Evolutionary conservation across 2,797 vertebrate genomes (phyloP), one percentile per base, ranked within the genome.

Genomic region (Xenentodon cancila): DNA sequence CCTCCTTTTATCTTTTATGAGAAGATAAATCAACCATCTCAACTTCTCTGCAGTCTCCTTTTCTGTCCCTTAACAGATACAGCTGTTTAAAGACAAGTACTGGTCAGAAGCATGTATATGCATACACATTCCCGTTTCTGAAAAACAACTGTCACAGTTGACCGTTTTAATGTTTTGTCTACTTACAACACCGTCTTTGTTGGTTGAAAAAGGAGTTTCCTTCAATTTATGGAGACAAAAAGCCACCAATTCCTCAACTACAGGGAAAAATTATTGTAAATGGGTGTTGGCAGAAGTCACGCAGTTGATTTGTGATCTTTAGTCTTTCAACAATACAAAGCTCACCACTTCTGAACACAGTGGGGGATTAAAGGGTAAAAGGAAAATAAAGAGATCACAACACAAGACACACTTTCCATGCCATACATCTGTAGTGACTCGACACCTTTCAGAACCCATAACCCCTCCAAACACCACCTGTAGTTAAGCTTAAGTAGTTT

Each of bases 331-430:
- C 44, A 46, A 63, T 22, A 73, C 53, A 77, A 62, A 62, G 58
- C 58, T 75, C 17, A 67, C 75, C 30, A 62, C 48, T 62, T 76
- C 57, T 18, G 50, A 16, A 73, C 77, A 83, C 81, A 80, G 66
- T 73, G 69, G 59, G 44, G 56, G 61, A 60, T 81, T 75, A 79
- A 84, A 76, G 69, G 69, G 62, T 59, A 18, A n/a, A 17, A 64
- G 37, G 50, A 53, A 62, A 67, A 69, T 22, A 1, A 52, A 66
- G 19, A 79, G 25, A 54, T 68, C 59, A 58, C 40, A 67, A 72
- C 50, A 68, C 9, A 20, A 63, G 22, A 79, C 46, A 16, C 37
- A 60, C 45, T 44, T 68, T 22, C 56, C 57, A 53, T 46, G 30
- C 44, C 46, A 58, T 7, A 30, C 1, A n/a, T 56, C n/a, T 0